Evolutionary conservation across 1,140 invertebrate genomes (phyloP).

Genomic region (Megalonaias nervosa): DNA sequence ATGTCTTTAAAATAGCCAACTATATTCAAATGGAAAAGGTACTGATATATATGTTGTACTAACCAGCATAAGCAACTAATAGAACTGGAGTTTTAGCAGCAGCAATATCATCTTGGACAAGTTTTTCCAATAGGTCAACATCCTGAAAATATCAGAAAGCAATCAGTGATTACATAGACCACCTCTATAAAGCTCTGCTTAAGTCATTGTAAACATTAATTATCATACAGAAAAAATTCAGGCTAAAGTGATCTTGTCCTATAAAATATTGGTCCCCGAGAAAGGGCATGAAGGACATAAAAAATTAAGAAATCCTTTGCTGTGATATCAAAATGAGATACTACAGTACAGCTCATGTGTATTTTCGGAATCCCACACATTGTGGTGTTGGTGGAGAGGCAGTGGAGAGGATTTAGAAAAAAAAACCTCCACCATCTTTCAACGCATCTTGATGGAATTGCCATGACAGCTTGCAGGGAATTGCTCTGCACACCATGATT

Average conservation of each 20-base stretch:
- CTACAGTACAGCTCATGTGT: background rate
- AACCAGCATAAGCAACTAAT: slow-evolving; percentile 84
- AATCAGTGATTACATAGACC: no score
- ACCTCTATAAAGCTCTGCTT: no score
- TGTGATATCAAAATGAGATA: background rate
- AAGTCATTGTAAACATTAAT: background rate
- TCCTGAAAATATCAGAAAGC: slow-evolving; percentile 73
- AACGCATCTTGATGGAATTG: no score
- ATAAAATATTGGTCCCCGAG: background rate
- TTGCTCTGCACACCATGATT: no score
- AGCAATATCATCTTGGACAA: slow-evolving; percentile 84
- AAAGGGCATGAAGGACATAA: background rate
- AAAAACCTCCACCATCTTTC: no score
- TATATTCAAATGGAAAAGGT: no score
- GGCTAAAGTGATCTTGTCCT: background rate
- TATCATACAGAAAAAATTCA: no score
- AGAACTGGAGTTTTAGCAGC: slow-evolving; percentile 84
- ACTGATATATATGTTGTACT: slow-evolving; percentile 4
- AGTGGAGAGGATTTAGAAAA: no score
- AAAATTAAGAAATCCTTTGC: background rate
- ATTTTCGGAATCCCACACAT: no score
- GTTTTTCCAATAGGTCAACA: slow-evolving; percentile 83
- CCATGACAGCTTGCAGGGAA: no score
- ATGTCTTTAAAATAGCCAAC: no score
- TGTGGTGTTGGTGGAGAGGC: no score